These are phyloP conservation scores for Campylomormyrus numenius DNA, from an alignment of 2,113 vertebrate genomes.

Conservation along the genomic window DNA sequence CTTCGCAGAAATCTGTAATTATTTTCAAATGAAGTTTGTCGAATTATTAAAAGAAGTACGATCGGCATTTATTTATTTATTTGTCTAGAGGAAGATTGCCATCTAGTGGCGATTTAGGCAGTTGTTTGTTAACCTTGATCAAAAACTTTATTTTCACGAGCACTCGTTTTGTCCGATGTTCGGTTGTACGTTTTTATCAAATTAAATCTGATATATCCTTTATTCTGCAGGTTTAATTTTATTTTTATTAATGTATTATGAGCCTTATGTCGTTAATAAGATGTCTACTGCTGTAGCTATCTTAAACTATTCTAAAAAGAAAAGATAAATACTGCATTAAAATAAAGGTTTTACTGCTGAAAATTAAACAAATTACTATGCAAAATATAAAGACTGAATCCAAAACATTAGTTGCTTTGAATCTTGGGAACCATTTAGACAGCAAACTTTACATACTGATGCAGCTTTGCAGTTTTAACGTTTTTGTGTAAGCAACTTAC, in stretches of 20 bases:
- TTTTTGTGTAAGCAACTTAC: neutral
- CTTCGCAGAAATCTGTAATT: neutral
- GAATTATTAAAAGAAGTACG: neutral
- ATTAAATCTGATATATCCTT: neutral
- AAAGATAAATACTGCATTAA: neutral
- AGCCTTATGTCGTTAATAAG: neutral
- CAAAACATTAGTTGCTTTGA: neutral
- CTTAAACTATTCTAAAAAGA: neutral
- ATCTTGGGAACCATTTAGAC: neutral
- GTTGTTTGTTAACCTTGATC: neutral
- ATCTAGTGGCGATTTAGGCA: constrained; percentile 44
- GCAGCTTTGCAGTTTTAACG: neutral
- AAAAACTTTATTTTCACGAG: neutral
- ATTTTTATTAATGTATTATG: neutral
- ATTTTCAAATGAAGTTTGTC: neutral
- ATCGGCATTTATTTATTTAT: neutral
- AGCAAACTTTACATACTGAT: neutral
- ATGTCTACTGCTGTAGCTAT: neutral
- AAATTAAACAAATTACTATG: neutral
- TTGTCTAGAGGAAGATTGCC: constrained; percentile 35
- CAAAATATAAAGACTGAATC: neutral
- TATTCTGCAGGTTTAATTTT: neutral
- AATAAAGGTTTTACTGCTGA: neutral
- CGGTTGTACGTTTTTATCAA: neutral
- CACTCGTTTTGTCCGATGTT: neutral